A percentile compares a stretch with the other conserved stretches of the same genome.
Conservation (phyloP, 2,797 vertebrate genomes). For the Yasuhikotakia modesta region DNA sequence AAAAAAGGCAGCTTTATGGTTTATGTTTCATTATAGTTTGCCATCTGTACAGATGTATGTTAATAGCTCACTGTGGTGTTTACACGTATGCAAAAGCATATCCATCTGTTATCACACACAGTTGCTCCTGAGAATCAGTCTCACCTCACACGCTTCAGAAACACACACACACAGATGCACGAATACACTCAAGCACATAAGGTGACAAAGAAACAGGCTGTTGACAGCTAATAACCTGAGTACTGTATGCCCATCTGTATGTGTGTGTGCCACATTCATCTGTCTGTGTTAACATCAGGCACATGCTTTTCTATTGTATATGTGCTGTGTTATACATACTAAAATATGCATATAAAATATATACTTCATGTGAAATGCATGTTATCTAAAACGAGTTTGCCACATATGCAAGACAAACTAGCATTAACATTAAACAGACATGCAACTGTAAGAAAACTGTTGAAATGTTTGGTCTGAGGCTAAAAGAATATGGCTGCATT, state of each 20-base stretch:
- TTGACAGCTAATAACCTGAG: constrained; percentile 68
- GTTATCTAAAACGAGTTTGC: too few species aligned
- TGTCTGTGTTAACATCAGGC: constrained; percentile 13
- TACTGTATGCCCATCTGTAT: constrained; percentile 41
- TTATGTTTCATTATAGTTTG: constrained; percentile 83
- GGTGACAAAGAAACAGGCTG: constrained; percentile 74
- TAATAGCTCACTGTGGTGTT: constrained; percentile 83
- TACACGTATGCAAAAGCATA: constrained; percentile 80
- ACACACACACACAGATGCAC: constrained; percentile 29
- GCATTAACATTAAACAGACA: constrained; percentile 28
- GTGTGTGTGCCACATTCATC: constrained; percentile 20
- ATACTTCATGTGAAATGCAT: too few species aligned
- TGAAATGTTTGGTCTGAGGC: constrained; percentile 64
- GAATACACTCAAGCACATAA: constrained; percentile 36
- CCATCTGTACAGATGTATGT: constrained; percentile 84
- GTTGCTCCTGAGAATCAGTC: constrained; percentile 81
- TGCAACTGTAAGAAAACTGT: not conserved
- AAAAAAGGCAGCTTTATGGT: constrained; percentile 78
- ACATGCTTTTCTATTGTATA: not conserved
- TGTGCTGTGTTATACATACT: too few species aligned
- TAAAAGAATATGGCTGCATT: constrained; percentile 75
- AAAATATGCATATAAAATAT: too few species aligned
- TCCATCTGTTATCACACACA: constrained; percentile 84
- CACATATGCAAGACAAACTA: too few species aligned
- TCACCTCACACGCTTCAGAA: constrained; percentile 76